These are phyloP conservation scores for Musca vetustissima DNA, from an alignment of 1,140 invertebrate genomes.

Conservation along the genomic window DNA sequence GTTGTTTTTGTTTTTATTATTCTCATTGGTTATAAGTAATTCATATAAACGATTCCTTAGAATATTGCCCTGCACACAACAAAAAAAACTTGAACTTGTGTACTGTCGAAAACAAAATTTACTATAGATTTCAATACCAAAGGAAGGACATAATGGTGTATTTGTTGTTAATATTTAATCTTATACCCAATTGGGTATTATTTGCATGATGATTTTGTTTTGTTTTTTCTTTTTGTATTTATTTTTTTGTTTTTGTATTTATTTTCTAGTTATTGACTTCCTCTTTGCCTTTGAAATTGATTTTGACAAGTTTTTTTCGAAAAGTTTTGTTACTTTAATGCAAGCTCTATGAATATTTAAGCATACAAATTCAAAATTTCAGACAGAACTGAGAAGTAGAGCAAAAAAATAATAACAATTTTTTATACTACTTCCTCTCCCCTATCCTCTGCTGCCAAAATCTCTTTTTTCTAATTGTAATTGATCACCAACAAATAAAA, in stretches of 20 bases:
- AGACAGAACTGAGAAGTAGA: background rate
- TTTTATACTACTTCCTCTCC: too few species aligned
- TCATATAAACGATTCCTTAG: too few species aligned
- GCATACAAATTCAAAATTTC: too few species aligned
- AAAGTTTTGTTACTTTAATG: background rate
- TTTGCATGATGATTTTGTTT: conserved; percentile 1
- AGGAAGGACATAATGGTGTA: background rate
- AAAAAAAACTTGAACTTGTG: conserved; percentile 3
- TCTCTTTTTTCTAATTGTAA: background rate
- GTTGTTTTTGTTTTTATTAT: too few species aligned
- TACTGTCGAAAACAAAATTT: too few species aligned
- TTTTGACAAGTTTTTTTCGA: conserved; percentile 9
- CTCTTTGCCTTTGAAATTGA: background rate
- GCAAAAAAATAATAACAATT: too few species aligned
- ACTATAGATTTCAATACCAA: too few species aligned
- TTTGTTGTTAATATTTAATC: conserved; percentile 8
- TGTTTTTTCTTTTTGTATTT: background rate
- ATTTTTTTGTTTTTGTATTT: background rate
- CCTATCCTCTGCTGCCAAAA: background rate
- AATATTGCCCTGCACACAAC: too few species aligned
- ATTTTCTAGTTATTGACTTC: background rate
- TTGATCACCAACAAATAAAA: background rate
- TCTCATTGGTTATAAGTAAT: too few species aligned
- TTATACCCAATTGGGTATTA: background rate
- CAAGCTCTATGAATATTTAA: too few species aligned